Base-by-base conservation (phyloP, 2,797 vertebrate species). In the Geotrypetes seraphini region DNA sequence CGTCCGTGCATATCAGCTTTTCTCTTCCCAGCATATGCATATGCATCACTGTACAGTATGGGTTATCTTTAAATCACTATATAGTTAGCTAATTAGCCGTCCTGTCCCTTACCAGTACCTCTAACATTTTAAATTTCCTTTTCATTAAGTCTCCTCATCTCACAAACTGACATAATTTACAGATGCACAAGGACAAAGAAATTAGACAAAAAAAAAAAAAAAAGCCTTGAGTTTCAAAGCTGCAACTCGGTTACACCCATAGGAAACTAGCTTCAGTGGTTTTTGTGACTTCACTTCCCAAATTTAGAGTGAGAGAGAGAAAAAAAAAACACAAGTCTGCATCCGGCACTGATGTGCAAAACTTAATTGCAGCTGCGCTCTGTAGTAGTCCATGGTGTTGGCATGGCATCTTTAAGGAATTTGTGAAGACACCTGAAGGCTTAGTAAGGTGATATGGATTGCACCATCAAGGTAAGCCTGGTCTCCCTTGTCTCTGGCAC, bases 241-340 rank as follows among this genome's bases (percentile, higher is more conserved):
- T 51, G 36, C 36, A 51, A 42, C 34, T 53, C 43, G 52, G 49
- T 72, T 73, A 68, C 70, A 72, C 63, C 69, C 75, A 77, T 66
- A 78, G 65, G 60, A 65, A 69, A 60, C 53, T 53, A 57, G 52
- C 39, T 54, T 58, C 36, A 53, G 52, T 28, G 49, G 34, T 50
- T 44, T 46, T 53, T 65, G 73, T 86, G 84, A 88, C 80, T 83
- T 88, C 85, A 89, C 82, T 88, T 87, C 85, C 82, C 81, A 87
- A 82, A 82, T 85, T 75, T 78, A 69, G 71, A 75, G 11, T n/a
- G n/a, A n/a, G n/a, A n/a, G 29, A 52, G 10, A 20, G 24, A 43
- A 16, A 39, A 40, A 40, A 26, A 39, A 31, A 47, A 31, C 7
- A 37, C 21, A 31, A 25, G 25, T 28, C 28, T 40, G 42, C 53